Conservation (phyloP, 2,797 vertebrate genomes). For the Poliocrania exsul region DNA sequence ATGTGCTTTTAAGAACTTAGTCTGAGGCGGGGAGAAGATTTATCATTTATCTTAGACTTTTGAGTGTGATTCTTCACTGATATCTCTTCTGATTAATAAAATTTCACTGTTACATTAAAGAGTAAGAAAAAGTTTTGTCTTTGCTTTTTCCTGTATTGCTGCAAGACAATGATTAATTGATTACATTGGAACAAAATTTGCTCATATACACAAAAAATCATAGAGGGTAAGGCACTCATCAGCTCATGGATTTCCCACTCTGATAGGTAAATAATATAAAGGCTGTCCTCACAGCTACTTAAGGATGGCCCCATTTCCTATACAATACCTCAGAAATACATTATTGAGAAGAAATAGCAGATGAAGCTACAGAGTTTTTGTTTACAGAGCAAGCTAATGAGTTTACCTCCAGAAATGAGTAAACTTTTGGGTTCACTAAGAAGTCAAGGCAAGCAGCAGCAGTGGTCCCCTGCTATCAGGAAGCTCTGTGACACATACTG, state of each 20-base stretch:
- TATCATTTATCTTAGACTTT: not conserved
- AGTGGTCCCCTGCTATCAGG: not conserved
- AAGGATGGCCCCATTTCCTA: not conserved
- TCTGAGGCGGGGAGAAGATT: not conserved
- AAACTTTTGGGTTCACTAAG: not conserved
- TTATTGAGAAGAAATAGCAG: not conserved
- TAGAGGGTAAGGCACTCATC: not conserved
- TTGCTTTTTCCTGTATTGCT: not conserved
- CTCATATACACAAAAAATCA: not conserved
- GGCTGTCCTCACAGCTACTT: not conserved
- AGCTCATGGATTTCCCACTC: not conserved
- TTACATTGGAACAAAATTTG: not conserved
- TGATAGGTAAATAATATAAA: not conserved
- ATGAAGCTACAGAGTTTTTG: not conserved
- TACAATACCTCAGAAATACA: not conserved
- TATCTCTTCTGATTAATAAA: not conserved
- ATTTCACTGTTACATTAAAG: not conserved
- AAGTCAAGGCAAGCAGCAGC: not conserved
- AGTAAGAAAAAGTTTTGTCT: not conserved
- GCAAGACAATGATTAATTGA: not conserved
- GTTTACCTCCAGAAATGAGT: not conserved
- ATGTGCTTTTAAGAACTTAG: not conserved
- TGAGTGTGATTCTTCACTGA: not conserved
- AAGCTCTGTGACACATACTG: not conserved
- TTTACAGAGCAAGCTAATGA: not conserved